These are phyloP conservation scores for Hexactinellida sp. DNA, from an alignment of 37 sponge, comb jelly and placozoan genomes.

Conservation along the genomic window DNA sequence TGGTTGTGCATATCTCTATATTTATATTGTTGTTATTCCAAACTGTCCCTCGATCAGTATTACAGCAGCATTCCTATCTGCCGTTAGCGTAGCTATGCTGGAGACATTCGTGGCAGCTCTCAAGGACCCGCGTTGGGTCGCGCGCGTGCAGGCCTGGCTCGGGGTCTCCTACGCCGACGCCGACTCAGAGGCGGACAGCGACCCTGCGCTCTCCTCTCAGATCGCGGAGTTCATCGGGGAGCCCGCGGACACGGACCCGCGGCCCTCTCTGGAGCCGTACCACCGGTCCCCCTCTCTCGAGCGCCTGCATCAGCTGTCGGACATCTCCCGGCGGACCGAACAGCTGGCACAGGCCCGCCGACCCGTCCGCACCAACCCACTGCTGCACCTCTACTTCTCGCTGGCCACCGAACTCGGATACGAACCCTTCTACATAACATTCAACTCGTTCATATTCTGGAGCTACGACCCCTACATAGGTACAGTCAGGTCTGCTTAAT, in stretches of 20 bases:
- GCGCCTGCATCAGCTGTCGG: not conserved
- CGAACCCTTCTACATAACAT: conserved; percentile 76
- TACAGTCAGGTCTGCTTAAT: too few relatives aligned
- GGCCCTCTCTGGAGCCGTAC: not conserved
- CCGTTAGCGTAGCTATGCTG: not conserved
- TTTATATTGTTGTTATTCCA: not conserved
- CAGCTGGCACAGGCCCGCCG: not conserved
- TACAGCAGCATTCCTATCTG: not conserved
- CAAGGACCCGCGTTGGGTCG: not conserved
- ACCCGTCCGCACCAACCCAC: conserved; percentile 24
- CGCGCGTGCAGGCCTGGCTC: not conserved
- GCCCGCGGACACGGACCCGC: not conserved
- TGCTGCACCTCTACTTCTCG: conserved; percentile 62
- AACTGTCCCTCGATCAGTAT: not conserved
- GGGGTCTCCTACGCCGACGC: not conserved
- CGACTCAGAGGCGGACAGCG: not conserved
- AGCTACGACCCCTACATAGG: conserved; percentile 45
- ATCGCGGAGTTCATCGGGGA: not conserved
- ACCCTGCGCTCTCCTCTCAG: not conserved
- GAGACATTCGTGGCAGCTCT: not conserved
- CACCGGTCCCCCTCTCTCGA: not conserved
- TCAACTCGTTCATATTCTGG: conserved; percentile 50
- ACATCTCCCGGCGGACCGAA: not conserved
- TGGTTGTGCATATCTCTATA: too few relatives aligned
- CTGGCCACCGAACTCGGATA: conserved; percentile 70